phyloP scores from a whole-genome alignment of 2,888 invertebrate genomes.

The Meteorus colon region DNA sequence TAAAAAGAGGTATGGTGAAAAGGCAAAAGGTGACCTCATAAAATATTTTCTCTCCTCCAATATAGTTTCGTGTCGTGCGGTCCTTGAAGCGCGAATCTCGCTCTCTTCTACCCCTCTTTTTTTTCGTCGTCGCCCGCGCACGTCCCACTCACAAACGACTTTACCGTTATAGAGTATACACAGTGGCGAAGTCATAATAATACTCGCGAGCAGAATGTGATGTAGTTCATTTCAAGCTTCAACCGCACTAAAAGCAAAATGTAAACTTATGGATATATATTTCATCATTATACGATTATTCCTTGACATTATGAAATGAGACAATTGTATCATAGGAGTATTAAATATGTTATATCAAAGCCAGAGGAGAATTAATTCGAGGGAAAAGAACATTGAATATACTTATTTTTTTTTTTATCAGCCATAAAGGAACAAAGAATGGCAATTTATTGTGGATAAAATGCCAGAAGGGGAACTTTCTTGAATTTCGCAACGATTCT shows the following conservation, averaged over 20 bases:
- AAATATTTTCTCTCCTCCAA: slow-evolving; percentile 38
- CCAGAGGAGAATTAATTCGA: too few species aligned
- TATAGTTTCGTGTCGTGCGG: slow-evolving; percentile 18
- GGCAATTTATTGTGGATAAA: too few species aligned
- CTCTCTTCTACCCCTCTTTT: neutral
- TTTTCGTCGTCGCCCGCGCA: neutral
- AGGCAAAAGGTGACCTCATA: slow-evolving; percentile 40
- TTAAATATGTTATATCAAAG: too few species aligned
- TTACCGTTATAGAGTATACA: neutral
- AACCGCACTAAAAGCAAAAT: neutral
- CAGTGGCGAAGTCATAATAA: neutral
- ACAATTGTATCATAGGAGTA: too few species aligned
- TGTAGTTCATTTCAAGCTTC: neutral
- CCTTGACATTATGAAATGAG: neutral
- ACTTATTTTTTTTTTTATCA: too few species aligned
- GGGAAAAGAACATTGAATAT: too few species aligned
- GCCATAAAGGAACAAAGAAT: too few species aligned
- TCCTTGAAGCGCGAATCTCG: slow-evolving; percentile 12
- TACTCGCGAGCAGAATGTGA: neutral
- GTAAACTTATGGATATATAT: slow-evolving; percentile 1
- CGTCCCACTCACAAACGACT: slow-evolving; percentile 1
- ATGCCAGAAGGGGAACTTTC: too few species aligned
- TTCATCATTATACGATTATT: neutral
- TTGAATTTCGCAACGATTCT: too few species aligned
- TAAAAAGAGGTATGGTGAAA: neutral